A percentile compares a stretch with the other conserved stretches of the same genome.
These are phyloP conservation scores for Ichneumoninae sp. DNA, from an alignment of 2,888 invertebrate species.

Conservation along the genomic window DNA sequence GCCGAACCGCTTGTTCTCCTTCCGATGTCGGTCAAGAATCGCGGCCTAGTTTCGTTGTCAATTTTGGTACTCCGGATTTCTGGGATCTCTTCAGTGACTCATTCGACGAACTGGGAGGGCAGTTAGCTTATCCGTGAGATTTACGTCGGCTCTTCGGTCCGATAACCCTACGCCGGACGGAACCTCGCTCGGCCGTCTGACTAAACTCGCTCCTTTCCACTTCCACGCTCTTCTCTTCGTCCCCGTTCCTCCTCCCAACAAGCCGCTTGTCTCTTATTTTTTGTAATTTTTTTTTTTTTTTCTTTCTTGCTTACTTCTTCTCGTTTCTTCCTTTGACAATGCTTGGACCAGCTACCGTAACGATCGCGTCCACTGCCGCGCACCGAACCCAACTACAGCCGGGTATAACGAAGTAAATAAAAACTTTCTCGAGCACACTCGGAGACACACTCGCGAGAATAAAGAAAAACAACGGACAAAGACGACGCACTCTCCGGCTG, in stretches of 20 bases:
- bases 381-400: conserved; percentile 7
- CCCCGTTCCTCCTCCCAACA: not conserved
- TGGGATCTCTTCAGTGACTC: too few species aligned
- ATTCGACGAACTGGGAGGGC: not conserved
- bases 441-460: conserved; percentile 36
- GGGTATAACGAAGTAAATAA: conserved; percentile 31
- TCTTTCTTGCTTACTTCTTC: not conserved
- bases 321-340: not conserved
- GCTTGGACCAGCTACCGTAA: not conserved
- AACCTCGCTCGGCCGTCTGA: conserved; percentile 17
- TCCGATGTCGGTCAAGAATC: too few species aligned
- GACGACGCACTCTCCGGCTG: conserved; percentile 18
- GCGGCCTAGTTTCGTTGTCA: too few species aligned
- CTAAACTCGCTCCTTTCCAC: conserved; percentile 16
- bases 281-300: not conserved
- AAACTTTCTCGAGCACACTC: conserved; percentile 39
- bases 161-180: not conserved
- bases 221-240: conserved; percentile 14
- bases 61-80: too few species aligned
- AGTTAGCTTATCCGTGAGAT: not conserved
- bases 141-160: not conserved
- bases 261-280: not conserved
- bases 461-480: conserved; percentile 5
- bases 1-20: too few species aligned
- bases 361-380: not conserved